Evolutionary conservation across 2,888 invertebrate genomes (phyloP).

Genomic region (Aphelenchoides bicaudatus): DNA sequence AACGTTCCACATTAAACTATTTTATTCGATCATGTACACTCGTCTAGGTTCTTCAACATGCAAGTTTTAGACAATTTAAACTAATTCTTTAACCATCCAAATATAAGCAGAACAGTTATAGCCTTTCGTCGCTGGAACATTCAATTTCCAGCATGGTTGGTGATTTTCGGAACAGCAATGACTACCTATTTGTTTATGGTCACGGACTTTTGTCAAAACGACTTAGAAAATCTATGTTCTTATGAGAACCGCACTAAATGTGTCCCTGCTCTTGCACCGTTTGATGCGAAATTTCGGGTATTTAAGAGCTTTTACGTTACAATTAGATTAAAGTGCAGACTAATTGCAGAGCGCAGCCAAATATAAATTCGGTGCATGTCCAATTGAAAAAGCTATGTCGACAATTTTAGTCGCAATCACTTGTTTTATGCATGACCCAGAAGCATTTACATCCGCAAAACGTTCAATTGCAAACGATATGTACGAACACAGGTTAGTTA

Average conservation of each 20-base stretch:
- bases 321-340: no score
- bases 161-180: neutral
- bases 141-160: slow-evolving; percentile 1
- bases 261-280: neutral
- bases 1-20: no score
- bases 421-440: slow-evolving; percentile 11
- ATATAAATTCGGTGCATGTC: slow-evolving; percentile 19
- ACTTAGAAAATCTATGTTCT: neutral
- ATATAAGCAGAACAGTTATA: no score
- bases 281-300: slow-evolving; percentile 12
- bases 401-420: slow-evolving; percentile 22
- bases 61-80: no score
- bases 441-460: slow-evolving; percentile 18
- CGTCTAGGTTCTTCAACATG: no score
- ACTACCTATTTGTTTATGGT: neutral
- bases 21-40: no score
- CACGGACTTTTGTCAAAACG: neutral
- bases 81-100: no score
- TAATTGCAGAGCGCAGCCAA: slow-evolving; percentile 19
- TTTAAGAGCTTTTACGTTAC: no score
- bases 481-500: slow-evolving; percentile 19
- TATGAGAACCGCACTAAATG: neutral
- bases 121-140: neutral
- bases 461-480: slow-evolving; percentile 13
- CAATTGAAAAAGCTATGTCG: slow-evolving; percentile 23